Evolutionary conservation across 1,140 invertebrate genomes (phyloP).

Genomic region (Drosophila elegans): DNA sequence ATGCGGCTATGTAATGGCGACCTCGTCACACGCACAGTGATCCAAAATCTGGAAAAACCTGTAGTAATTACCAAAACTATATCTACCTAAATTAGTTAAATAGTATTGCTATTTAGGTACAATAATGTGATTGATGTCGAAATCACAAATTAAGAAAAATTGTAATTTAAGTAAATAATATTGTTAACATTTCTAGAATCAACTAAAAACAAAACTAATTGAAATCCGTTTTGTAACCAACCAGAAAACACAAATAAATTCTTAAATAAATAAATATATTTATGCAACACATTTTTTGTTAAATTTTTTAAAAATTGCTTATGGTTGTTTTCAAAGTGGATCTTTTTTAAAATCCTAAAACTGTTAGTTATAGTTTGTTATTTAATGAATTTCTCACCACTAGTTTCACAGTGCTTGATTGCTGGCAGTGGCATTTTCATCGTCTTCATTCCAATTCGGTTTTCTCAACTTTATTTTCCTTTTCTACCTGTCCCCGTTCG

Average conservation of each 20-base stretch:
- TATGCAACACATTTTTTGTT: background rate
- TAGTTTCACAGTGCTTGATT: conserved; percentile 16
- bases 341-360: too few relatives aligned
- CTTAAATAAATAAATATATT: background rate
- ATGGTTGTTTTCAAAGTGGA: background rate
- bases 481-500: conserved; percentile 40
- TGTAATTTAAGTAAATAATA: too few relatives aligned
- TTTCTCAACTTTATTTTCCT: conserved; percentile 44
- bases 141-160: too few relatives aligned
- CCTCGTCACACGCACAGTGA: conserved; percentile 26
- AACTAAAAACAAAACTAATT: too few relatives aligned
- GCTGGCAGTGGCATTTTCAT: conserved; percentile 43
- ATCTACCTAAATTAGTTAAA: too few relatives aligned
- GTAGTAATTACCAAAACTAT: too few relatives aligned
- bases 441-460: conserved; percentile 34
- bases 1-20: conserved; percentile 51
- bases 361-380: too few relatives aligned
- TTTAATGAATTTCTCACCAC: background rate
- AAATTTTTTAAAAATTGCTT: background rate
- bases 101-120: too few relatives aligned
- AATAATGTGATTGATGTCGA: too few relatives aligned
- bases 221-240: too few relatives aligned
- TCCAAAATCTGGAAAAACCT: background rate
- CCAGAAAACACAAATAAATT: background rate
- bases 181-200: too few relatives aligned